Conservation (phyloP, 2,113 vertebrate genomes). For the Calidris pygmaea region DNA sequence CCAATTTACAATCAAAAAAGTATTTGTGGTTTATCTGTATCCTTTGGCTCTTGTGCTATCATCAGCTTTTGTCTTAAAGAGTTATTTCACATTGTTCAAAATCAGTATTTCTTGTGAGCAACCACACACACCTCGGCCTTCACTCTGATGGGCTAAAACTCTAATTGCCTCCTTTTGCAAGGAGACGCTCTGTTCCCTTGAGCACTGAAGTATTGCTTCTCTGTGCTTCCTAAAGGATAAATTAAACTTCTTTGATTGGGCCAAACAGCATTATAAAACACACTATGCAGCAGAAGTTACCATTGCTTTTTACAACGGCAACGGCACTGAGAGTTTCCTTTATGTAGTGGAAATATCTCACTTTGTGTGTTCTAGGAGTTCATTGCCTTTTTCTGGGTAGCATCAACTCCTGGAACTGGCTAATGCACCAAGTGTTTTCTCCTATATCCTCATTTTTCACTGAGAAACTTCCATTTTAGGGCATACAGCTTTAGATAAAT, state of each 20-base stretch:
- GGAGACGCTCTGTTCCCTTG: neutral
- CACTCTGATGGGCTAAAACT: neutral
- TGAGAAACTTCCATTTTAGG: neutral
- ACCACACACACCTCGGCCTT: neutral
- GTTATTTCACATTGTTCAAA: neutral
- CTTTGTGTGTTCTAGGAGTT: neutral
- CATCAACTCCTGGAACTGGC: neutral
- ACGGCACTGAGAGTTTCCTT: neutral
- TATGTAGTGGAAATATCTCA: neutral
- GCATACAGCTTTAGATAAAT: neutral
- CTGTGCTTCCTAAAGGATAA: neutral
- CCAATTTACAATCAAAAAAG: neutral
- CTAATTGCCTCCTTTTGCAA: neutral
- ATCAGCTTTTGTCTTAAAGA: neutral
- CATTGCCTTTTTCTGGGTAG: neutral
- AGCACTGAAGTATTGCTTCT: neutral
- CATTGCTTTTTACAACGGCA: neutral
- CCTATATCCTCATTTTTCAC: neutral
- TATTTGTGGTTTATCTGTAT: neutral
- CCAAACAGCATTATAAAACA: neutral
- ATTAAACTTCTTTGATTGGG: neutral
- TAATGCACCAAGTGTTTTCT: neutral
- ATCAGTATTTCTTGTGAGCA: neutral
- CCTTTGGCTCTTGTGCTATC: neutral
- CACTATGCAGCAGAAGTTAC: neutral